Conservation (phyloP, 2,888 invertebrate genomes). For the Drosophila recens region DNA sequence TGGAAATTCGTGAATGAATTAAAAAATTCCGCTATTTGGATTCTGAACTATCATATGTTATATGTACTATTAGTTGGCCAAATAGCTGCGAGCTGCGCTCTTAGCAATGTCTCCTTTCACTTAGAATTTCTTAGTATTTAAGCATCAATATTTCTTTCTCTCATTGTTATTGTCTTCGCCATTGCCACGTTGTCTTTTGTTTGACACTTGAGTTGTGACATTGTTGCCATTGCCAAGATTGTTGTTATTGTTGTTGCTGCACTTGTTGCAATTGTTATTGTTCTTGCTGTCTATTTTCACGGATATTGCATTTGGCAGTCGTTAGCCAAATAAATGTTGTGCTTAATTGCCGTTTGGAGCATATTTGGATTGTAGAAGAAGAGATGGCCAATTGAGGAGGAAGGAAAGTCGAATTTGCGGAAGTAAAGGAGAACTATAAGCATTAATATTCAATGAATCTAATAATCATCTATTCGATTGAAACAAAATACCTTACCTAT, state of each 20-base stretch:
- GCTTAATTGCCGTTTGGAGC: constrained; percentile 60
- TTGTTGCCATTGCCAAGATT: constrained; percentile 64
- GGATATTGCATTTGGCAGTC: constrained; percentile 60
- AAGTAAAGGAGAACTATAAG: background rate
- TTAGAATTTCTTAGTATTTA: background rate
- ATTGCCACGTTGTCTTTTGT: constrained; percentile 66
- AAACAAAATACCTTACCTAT: background rate
- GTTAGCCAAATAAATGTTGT: constrained; percentile 51
- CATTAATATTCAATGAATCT: constrained; percentile 5
- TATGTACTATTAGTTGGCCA: no score
- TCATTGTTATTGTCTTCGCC: constrained; percentile 34
- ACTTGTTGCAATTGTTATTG: constrained; percentile 32
- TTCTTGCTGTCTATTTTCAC: constrained; percentile 47
- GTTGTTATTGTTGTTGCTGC: constrained; percentile 31
- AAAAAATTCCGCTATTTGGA: background rate
- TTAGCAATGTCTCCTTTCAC: background rate
- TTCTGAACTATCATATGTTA: no score
- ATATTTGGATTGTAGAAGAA: constrained; percentile 8
- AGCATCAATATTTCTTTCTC: background rate
- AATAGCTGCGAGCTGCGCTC: no score
- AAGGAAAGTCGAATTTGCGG: background rate
- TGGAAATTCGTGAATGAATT: constrained; percentile 3
- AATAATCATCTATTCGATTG: constrained; percentile 2
- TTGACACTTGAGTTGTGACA: constrained; percentile 73
- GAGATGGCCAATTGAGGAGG: background rate